Evolutionary conservation across 2,888 invertebrate genomes (phyloP), one percentile per base, ranked within the genome.

Genomic region (Zhuqinia jingwanae): DNA sequence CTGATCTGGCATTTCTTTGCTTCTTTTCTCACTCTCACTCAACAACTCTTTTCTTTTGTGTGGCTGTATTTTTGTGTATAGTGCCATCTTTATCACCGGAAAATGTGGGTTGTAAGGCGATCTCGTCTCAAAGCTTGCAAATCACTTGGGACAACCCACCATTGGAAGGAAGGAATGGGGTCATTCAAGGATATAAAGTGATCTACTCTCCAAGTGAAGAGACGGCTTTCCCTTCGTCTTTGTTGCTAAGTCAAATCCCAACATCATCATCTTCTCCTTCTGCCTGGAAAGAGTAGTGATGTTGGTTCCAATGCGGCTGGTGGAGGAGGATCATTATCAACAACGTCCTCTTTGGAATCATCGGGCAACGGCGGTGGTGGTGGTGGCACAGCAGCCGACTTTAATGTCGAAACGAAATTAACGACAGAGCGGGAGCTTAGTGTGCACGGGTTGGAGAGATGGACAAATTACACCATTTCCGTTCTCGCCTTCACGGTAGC

Each of bases 401-500:
- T 85, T 79, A 77, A 77, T 83, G 50, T 73, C 79, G 91, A 93
- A 87, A 93, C 93, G 3, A 97, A 96, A 92, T 95, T 95, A 90
- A 95, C 96, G 90, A 94, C 94, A 2, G 95, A 95, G 1, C 92
- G 95, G 50, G 94, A 95, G 88, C 95, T 96, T 45, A 95, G 95
- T 1, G 93, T 97, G 88, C 95, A 95, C 84, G 96, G 96, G 68
- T 93, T 90, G 15, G 82, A 75, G 50, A 84, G 78, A 73, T 89
- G 88, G 87, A 85, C 90, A 30, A 98, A 98, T 93, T 98, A 98
- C 92, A 97, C 97, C 47, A 96, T 98, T 78, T 96, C 97, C 90
- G 97, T 97, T 47, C 94, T 97, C 92, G 97, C 97, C 10, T 97
- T 95, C 92, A 98, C 98, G 0, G 94, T 95, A 50, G 96, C 96